phyloP scores from a whole-genome alignment of 2,113 vertebrate genomes.

The Xyliphius kryptos region DNA sequence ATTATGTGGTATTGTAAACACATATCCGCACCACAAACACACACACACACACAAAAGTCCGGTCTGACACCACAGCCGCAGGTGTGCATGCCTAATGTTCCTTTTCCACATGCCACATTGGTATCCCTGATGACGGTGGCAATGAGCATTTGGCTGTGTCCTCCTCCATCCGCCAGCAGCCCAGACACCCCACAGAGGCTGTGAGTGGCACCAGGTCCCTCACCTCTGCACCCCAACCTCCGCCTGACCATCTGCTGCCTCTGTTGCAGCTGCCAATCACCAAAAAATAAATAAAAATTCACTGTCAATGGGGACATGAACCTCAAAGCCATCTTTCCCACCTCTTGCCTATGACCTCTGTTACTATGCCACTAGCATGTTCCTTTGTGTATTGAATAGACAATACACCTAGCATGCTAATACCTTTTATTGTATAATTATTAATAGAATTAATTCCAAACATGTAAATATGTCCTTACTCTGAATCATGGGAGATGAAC shows the following conservation, averaged over 20 bases:
- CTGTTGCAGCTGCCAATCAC: constrained; percentile 59
- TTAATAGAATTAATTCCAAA: too few species aligned
- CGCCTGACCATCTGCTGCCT: constrained; percentile 60
- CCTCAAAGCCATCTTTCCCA: too few species aligned
- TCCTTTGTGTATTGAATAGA: too few species aligned
- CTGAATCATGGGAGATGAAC: too few species aligned
- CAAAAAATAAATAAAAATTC: constrained; percentile 9
- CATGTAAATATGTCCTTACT: too few species aligned
- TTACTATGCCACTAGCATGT: too few species aligned
- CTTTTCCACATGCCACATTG: constrained; percentile 52
- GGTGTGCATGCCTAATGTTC: constrained; percentile 50
- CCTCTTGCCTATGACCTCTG: too few species aligned
- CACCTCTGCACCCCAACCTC: constrained; percentile 51
- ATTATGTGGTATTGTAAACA: too few species aligned
- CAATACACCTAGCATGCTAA: too few species aligned
- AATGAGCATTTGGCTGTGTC: constrained; percentile 38
- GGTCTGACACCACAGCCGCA: constrained; percentile 48
- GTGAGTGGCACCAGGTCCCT: constrained; percentile 53
- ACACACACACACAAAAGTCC: background rate
- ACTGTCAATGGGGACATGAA: too few species aligned
- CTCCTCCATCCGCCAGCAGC: constrained; percentile 46
- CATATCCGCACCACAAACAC: too few species aligned
- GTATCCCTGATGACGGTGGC: constrained; percentile 41
- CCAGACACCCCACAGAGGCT: constrained; percentile 55
- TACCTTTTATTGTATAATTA: too few species aligned